phyloP scores from a whole-genome alignment of 2,797 vertebrate species.

The Ibycter americanus region DNA sequence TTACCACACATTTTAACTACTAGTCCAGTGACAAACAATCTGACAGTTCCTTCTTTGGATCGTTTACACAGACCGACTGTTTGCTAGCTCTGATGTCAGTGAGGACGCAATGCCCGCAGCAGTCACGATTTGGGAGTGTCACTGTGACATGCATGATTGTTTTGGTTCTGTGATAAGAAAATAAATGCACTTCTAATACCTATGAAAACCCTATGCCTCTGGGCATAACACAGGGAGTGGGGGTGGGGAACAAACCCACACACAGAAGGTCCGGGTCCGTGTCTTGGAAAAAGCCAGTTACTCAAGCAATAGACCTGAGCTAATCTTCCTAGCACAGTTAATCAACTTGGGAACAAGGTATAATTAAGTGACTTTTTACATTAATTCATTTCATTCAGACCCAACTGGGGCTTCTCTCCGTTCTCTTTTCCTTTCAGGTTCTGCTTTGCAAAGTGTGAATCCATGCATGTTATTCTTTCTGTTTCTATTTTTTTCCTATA shows the following conservation, averaged over 20 bases:
- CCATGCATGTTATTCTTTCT: neutral
- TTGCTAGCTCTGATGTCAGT: neutral
- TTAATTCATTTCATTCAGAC: neutral
- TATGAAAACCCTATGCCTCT: neutral
- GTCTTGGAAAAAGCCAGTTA: neutral
- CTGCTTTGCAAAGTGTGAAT: neutral
- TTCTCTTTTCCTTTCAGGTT: neutral
- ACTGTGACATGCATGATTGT: neutral
- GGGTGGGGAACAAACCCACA: neutral
- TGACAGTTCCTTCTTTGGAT: neutral
- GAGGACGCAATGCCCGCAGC: neutral
- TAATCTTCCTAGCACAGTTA: neutral
- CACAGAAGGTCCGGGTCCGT: neutral
- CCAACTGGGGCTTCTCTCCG: neutral
- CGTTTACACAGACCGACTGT: neutral
- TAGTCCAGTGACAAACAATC: neutral
- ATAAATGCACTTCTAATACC: neutral
- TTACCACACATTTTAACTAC: neutral
- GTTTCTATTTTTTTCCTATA: neutral
- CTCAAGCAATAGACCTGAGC: neutral
- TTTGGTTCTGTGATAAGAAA: neutral
- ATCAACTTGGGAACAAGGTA: neutral
- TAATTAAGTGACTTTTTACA: neutral
- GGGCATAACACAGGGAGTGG: too few relatives aligned
- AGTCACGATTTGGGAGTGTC: fast-evolving